Base-by-base conservation (phyloP, 2,113 vertebrate genomes). In the Trogon surrucura region DNA sequence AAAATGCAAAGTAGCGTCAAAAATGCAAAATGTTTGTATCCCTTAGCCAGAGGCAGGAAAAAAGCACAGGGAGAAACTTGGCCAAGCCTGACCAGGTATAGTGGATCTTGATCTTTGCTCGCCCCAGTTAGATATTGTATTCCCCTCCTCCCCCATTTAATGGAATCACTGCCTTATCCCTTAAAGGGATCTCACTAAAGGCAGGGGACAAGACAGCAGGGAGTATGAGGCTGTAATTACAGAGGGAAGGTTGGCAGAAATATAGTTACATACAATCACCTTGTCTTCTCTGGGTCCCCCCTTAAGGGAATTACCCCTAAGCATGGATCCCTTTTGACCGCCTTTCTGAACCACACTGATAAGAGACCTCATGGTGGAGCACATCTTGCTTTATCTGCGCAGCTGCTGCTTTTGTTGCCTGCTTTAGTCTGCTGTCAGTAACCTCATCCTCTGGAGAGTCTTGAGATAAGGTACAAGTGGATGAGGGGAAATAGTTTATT, bases 91-190 rank as follows among this genome's bases (percentile, higher is more conserved):
- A 83, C 34, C 0, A 6, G 6, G 44, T 58, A 26, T 14, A 86
- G 67, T 64, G 64, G 69, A 91, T 95, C 79, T 93, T 93, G 89
- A 89, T 80, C 93, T 97, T 96, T 96, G 91, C 30, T 96, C 73
- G n/a, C 34, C 12, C 15, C 16, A 41, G 72, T 85, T 83, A 88
- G 51, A 60, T 71, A 72, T 65, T 95, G 51, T 19, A 71, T 23
- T 13, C 20, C 8, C 17, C 4, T 14, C 11, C 8, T 15, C 4
- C 22, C 16, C 11, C 13, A 23, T 70, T 93, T 94, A 96, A 96
- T 75, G 67, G 71, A 94, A 82, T 83, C 53, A 58, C 54, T 78
- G 54, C n/a, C 47, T 78, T 90, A 54, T 90, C 62, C 90, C 66
- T 86, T 85, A 65, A 95, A 94, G 80, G 16, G 41, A 90, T 96